phyloP scores from a whole-genome alignment of 2,888 invertebrate species.

The Lottia gigantea region DNA sequence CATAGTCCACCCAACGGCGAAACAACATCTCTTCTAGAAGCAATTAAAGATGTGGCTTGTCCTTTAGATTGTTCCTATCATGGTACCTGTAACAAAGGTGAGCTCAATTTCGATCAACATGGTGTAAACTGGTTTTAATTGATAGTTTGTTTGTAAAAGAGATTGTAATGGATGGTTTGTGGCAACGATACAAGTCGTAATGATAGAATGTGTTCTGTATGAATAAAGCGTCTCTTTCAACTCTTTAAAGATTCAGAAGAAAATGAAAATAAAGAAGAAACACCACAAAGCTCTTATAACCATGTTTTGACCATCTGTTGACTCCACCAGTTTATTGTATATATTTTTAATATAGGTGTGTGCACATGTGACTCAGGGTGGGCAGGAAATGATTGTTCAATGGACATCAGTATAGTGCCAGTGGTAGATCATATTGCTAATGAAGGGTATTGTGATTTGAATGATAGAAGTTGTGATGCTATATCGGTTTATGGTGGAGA shows the following conservation, averaged over 20 bases:
- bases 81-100: slow-evolving; percentile 1
- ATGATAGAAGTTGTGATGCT: not conserved
- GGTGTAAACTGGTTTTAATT: too few species aligned
- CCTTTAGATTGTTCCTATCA: not conserved
- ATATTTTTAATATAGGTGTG: not conserved
- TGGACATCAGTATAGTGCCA: not conserved
- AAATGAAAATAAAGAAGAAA: too few species aligned
- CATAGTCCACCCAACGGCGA: not conserved
- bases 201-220: too few species aligned
- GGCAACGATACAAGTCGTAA: too few species aligned
- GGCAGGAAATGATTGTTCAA: slow-evolving; percentile 1
- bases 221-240: too few species aligned
- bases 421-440: not conserved
- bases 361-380: not conserved
- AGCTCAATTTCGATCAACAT: not conserved
- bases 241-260: too few species aligned
- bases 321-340: too few species aligned
- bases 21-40: not conserved
- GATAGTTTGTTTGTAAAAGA: too few species aligned
- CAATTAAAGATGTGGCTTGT: not conserved
- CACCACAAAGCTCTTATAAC: too few species aligned
- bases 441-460: not conserved
- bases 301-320: too few species aligned
- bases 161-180: too few species aligned
- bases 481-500: slow-evolving; percentile 3